Percentiles rank a stretch among this genome's conserved stretches.
These are phyloP conservation scores for Saccostrea echinata DNA, from an alignment of 1,140 invertebrate species.

Conservation along the genomic window DNA sequence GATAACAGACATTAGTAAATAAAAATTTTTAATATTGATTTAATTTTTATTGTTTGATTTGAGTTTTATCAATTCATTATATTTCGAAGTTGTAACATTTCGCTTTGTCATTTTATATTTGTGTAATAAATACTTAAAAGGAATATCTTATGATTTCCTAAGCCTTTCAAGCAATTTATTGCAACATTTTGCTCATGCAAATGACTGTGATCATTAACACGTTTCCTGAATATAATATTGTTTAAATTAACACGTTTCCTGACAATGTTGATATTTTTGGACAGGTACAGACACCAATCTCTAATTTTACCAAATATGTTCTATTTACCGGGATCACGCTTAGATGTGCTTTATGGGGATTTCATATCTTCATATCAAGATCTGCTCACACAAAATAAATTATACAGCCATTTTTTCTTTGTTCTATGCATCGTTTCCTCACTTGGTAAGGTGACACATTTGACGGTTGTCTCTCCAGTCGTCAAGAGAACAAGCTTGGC, in stretches of 20 bases:
- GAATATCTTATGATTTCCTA: not conserved
- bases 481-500: constrained; percentile 5
- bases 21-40: not conserved
- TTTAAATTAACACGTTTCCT: not conserved
- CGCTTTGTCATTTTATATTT: not conserved
- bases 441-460: constrained; percentile 5
- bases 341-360: not conserved
- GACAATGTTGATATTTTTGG: not conserved
- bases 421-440: not conserved
- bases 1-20: too few species aligned
- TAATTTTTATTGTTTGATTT: not conserved
- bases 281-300: not conserved
- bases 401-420: not conserved
- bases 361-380: constrained; percentile 9
- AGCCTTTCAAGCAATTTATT: not conserved
- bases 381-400: constrained; percentile 6
- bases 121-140: not conserved
- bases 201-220: not conserved
- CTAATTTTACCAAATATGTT: constrained; percentile 31
- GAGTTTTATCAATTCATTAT: not conserved
- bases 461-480: not conserved
- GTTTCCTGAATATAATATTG: too few species aligned
- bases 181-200: not conserved
- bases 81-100: not conserved
- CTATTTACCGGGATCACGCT: not conserved